Evolutionary conservation across 2,797 vertebrate species (phyloP).

Genomic region (Balearica regulorum): DNA sequence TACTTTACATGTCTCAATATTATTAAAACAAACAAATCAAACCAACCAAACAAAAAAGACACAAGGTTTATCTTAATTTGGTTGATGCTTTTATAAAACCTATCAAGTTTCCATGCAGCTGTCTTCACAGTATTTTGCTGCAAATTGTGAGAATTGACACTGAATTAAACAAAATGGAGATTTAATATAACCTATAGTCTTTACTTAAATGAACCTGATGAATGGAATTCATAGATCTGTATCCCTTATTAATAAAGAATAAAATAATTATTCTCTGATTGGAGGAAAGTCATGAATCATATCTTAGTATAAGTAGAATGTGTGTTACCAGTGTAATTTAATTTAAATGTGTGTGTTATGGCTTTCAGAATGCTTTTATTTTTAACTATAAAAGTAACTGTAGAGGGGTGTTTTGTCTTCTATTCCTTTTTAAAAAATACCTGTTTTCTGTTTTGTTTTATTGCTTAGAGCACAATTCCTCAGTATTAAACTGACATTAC

Average conservation of each 20-base stretch:
- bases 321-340: not conserved
- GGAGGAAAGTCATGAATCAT: not conserved
- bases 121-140: not conserved
- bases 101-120: not conserved
- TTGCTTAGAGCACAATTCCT: not conserved
- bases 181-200: not conserved
- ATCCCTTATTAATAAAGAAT: not conserved
- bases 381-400: not conserved
- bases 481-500: not conserved
- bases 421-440: not conserved
- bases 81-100: not conserved
- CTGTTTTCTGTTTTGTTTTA: not conserved
- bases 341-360: not conserved
- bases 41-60: not conserved
- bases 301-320: not conserved
- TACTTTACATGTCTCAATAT: not conserved
- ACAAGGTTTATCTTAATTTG: not conserved
- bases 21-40: not conserved
- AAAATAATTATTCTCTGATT: not conserved
- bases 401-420: accelerated
- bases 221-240: not conserved
- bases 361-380: not conserved
- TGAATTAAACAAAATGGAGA: not conserved
- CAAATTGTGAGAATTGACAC: not conserved
- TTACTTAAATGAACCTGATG: not conserved